Evolutionary conservation across 1,140 invertebrate genomes (phyloP), one percentile per base, ranked within the genome.

Genomic region (Halictus rubicundus): DNA sequence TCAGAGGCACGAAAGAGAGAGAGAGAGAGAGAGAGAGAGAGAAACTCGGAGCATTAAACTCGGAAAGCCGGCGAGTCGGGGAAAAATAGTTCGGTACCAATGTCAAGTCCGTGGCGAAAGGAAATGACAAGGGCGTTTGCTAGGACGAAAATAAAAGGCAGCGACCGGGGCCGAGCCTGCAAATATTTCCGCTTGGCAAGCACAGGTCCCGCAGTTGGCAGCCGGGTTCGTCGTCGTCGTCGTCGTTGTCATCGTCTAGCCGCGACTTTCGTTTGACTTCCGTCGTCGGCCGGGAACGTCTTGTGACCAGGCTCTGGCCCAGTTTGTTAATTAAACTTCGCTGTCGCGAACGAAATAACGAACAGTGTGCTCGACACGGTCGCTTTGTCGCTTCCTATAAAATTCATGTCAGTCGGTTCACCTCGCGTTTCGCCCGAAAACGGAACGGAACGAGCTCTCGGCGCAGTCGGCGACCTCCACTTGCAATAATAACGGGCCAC

Each of bases 281-380:
- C 10, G 12, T 39, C 39, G 39, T 1, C n/a, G 0, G 27, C 0
- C n/a, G 1, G 27, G 32, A 23, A 19, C 32, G 23, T 23, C 72
- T 68, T 25, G 37, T 10, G 49, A 23, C 23, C n/a, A 42, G 12
- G 54, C 63, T 27, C 49, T 1, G 23, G 23, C 46, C 49, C 46
- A 68, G 63, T 75, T 75, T 46, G 63, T 75, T 75, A 75, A 68
- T 75, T 75, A 68, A 75, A 57, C 46, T 64, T 57, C 49, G 37
- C 19, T 42, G 61, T 64, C 71, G 39, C 59, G 42, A 52, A 7
- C 12, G 61, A 54, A 66, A 46, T 68, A 66, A 68, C 63, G 63
- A 57, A 57, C 42, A n/a, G 54, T 21, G 54, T 57, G 49, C 16
- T 27, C 25, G n/a, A 12, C n/a, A 12, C 21, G 0, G 21, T 57